Percentiles rank a stretch among this genome's conserved stretches.
Conservation (phyloP, 2,113 vertebrate genomes). For the Chamaea fasciata region DNA sequence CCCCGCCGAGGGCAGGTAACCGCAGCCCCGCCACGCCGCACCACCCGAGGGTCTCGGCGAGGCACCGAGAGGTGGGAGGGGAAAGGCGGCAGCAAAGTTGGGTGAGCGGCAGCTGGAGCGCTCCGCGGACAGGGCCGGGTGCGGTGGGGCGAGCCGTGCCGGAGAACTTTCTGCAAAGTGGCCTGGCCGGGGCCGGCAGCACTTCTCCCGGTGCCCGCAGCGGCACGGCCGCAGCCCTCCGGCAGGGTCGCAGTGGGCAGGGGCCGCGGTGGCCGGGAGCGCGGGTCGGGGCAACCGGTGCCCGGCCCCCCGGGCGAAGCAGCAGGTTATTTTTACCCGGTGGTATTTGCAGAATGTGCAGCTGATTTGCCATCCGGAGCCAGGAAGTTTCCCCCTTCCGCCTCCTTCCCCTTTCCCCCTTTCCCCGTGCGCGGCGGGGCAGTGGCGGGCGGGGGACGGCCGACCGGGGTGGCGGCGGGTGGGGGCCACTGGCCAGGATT, state of each 20-base stretch:
- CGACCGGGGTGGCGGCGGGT: neutral
- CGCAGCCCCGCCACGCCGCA: neutral
- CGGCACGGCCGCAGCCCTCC: neutral
- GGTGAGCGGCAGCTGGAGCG: neutral
- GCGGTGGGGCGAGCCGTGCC: neutral
- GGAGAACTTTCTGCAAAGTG: constrained; percentile 51
- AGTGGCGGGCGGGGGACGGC: neutral
- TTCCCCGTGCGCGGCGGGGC: constrained; percentile 6
- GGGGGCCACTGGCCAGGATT: neutral
- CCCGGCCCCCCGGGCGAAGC: constrained; percentile 17
- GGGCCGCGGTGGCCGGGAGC: neutral
- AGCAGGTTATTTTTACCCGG: constrained; percentile 70
- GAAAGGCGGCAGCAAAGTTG: neutral
- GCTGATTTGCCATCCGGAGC: constrained; percentile 71
- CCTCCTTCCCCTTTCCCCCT: constrained; percentile 6
- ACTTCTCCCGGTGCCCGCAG: neutral
- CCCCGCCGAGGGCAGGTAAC: constrained; percentile 7
- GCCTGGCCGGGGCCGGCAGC: constrained; percentile 1
- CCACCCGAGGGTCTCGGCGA: neutral
- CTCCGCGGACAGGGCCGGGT: neutral
- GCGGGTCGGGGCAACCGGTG: constrained; percentile 41
- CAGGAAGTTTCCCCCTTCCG: constrained; percentile 62
- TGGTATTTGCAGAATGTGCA: constrained; percentile 75
- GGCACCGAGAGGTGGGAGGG: neutral
- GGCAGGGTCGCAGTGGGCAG: neutral